A percentile compares a stretch with the other conserved stretches of the same genome.
These are phyloP conservation scores for Eupithecia abbreviata DNA, from an alignment of 2,888 invertebrate genomes.

Conservation along the genomic window DNA sequence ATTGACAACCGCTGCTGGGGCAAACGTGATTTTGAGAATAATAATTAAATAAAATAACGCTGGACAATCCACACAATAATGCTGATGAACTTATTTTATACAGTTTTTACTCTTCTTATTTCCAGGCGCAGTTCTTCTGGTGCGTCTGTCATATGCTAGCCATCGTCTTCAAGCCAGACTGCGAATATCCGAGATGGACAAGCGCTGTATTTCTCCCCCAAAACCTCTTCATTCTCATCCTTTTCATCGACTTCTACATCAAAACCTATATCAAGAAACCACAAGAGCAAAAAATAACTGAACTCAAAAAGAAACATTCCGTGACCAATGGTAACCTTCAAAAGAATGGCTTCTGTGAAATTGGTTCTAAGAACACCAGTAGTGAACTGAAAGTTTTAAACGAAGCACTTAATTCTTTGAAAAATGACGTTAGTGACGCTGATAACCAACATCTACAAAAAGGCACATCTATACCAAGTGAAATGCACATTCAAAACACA, in stretches of 20 bases:
- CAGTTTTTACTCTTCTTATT: background rate
- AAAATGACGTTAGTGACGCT: background rate
- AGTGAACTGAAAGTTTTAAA: background rate
- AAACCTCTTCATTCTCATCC: slow-evolving; percentile 85
- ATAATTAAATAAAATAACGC: too few relatives aligned
- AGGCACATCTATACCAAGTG: background rate
- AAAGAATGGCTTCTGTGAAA: background rate
- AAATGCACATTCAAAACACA: background rate
- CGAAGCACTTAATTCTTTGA: background rate
- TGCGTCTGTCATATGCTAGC: slow-evolving; percentile 81
- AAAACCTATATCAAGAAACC: slow-evolving; percentile 82
- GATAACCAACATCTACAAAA: background rate
- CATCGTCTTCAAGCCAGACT: slow-evolving; percentile 78
- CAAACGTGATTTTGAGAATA: too few relatives aligned
- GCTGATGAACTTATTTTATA: background rate
- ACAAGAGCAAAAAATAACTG: slow-evolving; percentile 26
- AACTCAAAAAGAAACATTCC: slow-evolving; percentile 12
- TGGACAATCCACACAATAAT: background rate
- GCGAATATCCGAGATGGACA: slow-evolving; percentile 84
- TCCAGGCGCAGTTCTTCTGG: slow-evolving; percentile 86
- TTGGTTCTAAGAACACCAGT: background rate
- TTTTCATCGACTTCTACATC: slow-evolving; percentile 88
- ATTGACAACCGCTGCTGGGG: too few relatives aligned
- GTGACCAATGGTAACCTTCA: slow-evolving; percentile 6
- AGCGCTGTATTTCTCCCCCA: slow-evolving; percentile 85